phyloP scores from a whole-genome alignment of 2,113 vertebrate genomes.

The Isichthys henryi region DNA sequence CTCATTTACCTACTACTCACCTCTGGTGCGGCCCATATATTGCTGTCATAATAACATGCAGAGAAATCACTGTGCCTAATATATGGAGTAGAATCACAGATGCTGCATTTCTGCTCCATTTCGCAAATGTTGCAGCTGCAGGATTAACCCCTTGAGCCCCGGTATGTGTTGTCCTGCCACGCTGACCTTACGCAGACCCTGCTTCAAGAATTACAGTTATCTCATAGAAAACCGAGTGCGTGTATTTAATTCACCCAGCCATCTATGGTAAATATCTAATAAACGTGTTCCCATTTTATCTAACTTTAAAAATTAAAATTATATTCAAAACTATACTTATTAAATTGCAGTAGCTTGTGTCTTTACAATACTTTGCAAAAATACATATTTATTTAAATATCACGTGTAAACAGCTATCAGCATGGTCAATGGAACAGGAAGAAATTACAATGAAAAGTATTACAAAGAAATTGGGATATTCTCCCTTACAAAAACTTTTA shows the following conservation, averaged over 20 bases:
- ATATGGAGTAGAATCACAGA: background rate
- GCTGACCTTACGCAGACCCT: background rate
- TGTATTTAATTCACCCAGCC: background rate
- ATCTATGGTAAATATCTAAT: background rate
- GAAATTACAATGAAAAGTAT: background rate
- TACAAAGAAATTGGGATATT: background rate
- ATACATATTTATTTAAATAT: background rate
- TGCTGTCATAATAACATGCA: background rate
- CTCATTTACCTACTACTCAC: background rate
- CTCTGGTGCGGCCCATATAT: background rate
- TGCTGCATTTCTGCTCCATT: constrained; percentile 1
- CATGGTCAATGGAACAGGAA: background rate
- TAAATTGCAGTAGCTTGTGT: background rate
- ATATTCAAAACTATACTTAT: background rate
- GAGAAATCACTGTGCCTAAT: background rate
- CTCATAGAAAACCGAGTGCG: background rate
- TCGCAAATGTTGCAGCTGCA: background rate
- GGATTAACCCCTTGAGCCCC: background rate
- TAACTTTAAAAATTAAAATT: background rate
- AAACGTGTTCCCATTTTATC: background rate
- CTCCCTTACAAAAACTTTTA: background rate
- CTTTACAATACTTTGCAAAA: background rate
- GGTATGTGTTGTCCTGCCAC: background rate
- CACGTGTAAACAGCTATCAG: background rate
- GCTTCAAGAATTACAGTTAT: background rate